Percentiles rank a stretch among this genome's conserved stretches.
These are phyloP conservation scores for Clarias macrocephalus DNA, from an alignment of 2,113 vertebrate species.

Conservation along the genomic window DNA sequence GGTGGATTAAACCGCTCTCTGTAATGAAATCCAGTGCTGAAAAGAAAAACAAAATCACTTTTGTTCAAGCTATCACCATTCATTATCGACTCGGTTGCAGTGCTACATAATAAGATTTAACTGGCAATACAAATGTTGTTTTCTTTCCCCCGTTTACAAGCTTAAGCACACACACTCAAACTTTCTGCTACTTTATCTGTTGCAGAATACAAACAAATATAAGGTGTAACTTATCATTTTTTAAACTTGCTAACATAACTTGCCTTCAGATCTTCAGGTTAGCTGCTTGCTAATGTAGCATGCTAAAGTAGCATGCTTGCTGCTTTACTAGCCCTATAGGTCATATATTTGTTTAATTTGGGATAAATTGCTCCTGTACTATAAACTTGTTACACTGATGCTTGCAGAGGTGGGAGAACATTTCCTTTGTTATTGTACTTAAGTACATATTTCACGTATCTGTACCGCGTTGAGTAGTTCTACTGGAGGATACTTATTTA, in stretches of 20 bases:
- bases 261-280: not conserved
- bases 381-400: no score
- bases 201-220: not conserved
- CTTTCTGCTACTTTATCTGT: not conserved
- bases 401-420: no score
- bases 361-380: no score
- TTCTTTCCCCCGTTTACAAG: not conserved
- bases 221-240: not conserved
- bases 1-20: not conserved
- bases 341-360: not conserved
- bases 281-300: no score
- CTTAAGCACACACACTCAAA: not conserved
- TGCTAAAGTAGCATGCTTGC: no score
- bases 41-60: not conserved
- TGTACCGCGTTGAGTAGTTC: no score
- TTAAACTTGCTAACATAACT: not conserved
- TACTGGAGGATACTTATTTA: no score
- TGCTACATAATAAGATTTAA: not conserved
- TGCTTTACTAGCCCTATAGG: not conserved
- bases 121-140: not conserved
- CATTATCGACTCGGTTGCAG: slow-evolving; percentile 18
- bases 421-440: no score
- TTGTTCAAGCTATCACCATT: slow-evolving; percentile 7
- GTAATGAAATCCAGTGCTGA: slow-evolving; percentile 25
- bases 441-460: no score